Percentiles rank a stretch among this genome's conserved stretches.
Evolutionary conservation across 2,888 invertebrate genomes (phyloP).

Genomic region (Troilus luridus): DNA sequence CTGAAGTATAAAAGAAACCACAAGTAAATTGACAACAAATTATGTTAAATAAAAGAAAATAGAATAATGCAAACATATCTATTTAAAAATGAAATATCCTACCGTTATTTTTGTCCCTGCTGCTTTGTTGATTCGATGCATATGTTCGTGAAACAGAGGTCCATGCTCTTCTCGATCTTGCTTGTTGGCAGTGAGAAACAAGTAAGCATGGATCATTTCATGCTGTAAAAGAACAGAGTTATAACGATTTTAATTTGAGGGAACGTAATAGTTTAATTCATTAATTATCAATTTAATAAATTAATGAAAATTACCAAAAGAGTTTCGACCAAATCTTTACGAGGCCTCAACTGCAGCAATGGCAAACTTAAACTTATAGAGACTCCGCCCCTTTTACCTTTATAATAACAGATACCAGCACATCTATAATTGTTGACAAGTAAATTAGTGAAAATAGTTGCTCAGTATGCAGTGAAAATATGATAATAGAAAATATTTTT

Average conservation of each 20-base stretch:
- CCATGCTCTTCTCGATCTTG: conserved; percentile 95
- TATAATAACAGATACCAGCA: conserved; percentile 84
- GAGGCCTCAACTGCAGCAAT: conserved; percentile 88
- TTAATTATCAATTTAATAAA: background rate
- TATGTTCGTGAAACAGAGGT: conserved; percentile 92
- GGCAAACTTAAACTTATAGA: conserved; percentile 91
- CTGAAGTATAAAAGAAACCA: too few species aligned
- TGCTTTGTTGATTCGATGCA: conserved; percentile 90
- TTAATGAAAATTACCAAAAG: conserved; percentile 76
- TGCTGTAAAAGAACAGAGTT: conserved; percentile 74
- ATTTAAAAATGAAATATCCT: conserved; percentile 63
- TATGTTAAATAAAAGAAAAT: background rate
- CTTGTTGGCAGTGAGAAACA: conserved; percentile 89
- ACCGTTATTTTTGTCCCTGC: conserved; percentile 91
- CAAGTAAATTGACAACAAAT: too few species aligned
- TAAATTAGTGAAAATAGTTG: background rate
- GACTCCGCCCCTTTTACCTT: conserved; percentile 79
- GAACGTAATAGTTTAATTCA: background rate
- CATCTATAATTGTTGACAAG: conserved; percentile 69
- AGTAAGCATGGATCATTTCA: conserved; percentile 99
- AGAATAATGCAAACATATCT: background rate
- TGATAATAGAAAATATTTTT: background rate
- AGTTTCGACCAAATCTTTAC: conserved; percentile 96
- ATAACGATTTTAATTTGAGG: background rate
- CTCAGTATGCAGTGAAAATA: too few species aligned